Percentiles rank a stretch among this genome's conserved stretches.
phyloP scores from a whole-genome alignment of 1,140 invertebrate genomes.

The Pachyrhynchus sulphureomaculatus region DNA sequence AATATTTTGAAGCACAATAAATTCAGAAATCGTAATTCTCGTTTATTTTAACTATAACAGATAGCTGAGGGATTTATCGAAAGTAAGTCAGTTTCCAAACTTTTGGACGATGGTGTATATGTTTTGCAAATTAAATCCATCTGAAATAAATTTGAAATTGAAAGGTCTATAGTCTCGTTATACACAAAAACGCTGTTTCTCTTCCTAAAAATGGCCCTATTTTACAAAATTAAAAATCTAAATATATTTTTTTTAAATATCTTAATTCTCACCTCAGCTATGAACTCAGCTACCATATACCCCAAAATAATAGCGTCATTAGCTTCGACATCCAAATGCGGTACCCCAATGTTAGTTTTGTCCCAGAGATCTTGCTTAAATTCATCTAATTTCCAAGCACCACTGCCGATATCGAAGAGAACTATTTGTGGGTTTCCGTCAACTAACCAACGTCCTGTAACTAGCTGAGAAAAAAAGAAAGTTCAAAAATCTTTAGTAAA shows the following conservation, averaged over 20 bases:
- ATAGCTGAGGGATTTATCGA: too few relatives aligned
- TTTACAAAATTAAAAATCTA: not conserved
- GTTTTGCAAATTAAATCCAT: too few relatives aligned
- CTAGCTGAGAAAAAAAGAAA: constrained; percentile 25
- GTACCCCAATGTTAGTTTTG: constrained; percentile 85
- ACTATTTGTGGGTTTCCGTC: constrained; percentile 99
- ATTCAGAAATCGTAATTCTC: too few relatives aligned
- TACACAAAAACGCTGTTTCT: too few relatives aligned
- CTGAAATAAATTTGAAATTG: too few relatives aligned
- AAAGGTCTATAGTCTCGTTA: too few relatives aligned
- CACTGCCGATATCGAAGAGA: constrained; percentile 96
- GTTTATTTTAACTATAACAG: too few relatives aligned
- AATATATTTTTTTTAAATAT: not conserved
- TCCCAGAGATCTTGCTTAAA: constrained; percentile 95
- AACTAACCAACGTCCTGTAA: constrained; percentile 94
- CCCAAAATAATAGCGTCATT: constrained; percentile 98
- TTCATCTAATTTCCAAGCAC: constrained; percentile 92
- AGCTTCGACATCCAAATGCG: constrained; percentile 92
- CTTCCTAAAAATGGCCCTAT: too few relatives aligned
- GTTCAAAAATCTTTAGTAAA: not conserved
- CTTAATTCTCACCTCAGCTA: constrained; percentile 66
- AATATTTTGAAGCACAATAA: too few relatives aligned
- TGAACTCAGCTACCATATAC: constrained; percentile 92
- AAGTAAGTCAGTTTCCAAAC: too few relatives aligned
- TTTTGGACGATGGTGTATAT: too few relatives aligned